A percentile compares a stretch with the other conserved stretches of the same genome.
Evolutionary conservation across 92 coral and sea anemone species (phyloP).

Genomic region (Meandrina meandrites): DNA sequence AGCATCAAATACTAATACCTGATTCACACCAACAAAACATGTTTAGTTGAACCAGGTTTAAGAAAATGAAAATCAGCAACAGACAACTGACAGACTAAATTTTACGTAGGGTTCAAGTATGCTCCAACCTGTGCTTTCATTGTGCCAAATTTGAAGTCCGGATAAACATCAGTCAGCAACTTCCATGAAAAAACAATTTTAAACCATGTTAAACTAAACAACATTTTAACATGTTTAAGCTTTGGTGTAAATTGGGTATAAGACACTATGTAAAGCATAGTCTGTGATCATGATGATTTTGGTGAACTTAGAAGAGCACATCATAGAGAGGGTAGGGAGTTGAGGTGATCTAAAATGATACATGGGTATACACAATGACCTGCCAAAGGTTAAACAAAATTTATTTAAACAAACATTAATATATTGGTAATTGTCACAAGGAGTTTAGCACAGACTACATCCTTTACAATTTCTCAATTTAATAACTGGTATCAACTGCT

Average conservation of each 20-base stretch:
- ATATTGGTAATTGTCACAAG: not conserved
- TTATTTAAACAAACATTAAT: not conserved
- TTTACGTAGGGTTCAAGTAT: too few relatives aligned
- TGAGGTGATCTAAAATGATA: not conserved
- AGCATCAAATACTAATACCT: not conserved
- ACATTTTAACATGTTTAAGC: too few relatives aligned
- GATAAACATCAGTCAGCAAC: too few relatives aligned
- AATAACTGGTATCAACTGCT: not conserved
- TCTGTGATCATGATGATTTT: not conserved
- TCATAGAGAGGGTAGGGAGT: not conserved
- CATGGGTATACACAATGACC: not conserved
- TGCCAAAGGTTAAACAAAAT: not conserved
- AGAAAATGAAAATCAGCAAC: too few relatives aligned
- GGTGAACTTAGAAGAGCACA: not conserved
- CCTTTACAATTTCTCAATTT: not conserved
- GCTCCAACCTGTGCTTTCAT: too few relatives aligned
- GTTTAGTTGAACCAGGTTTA: too few relatives aligned
- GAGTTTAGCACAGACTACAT: not conserved
- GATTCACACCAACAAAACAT: too few relatives aligned
- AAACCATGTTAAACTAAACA: too few relatives aligned
- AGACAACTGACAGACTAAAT: too few relatives aligned
- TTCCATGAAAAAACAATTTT: too few relatives aligned
- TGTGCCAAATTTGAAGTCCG: too few relatives aligned
- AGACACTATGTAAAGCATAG: not conserved
- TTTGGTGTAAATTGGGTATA: too few relatives aligned